These are phyloP conservation scores for Paedocypris sp. DNA, from an alignment of 2,113 vertebrate genomes.

Conservation along the genomic window DNA sequence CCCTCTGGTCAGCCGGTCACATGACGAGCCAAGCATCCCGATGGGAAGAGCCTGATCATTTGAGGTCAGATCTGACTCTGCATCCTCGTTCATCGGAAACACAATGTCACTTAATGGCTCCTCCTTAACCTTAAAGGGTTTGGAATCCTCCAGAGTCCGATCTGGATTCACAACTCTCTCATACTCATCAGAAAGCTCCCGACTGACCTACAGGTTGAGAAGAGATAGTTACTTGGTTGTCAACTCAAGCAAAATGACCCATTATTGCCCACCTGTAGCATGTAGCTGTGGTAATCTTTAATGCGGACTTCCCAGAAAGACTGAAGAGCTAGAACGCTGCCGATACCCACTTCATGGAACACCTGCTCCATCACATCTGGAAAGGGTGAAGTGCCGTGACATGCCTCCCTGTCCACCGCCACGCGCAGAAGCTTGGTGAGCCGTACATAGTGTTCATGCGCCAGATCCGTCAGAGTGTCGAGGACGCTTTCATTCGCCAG, in stretches of 20 bases:
- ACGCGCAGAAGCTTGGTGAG: conserved; percentile 81
- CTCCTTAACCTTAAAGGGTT: conserved; percentile 88
- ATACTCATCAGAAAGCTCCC: conserved; percentile 91
- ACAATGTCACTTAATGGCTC: conserved; percentile 84
- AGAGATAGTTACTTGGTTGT: not conserved
- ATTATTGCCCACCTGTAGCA: conserved; percentile 76
- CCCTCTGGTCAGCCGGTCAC: conserved; percentile 75
- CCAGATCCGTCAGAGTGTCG: conserved; percentile 87
- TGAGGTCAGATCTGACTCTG: conserved; percentile 78
- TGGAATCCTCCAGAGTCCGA: conserved; percentile 84
- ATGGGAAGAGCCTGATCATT: conserved; percentile 86
- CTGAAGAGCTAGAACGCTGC: conserved; percentile 86
- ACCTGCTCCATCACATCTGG: conserved; percentile 93
- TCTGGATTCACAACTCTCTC: conserved; percentile 92
- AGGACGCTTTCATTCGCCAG: conserved; percentile 85
- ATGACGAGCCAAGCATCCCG: conserved; percentile 76
- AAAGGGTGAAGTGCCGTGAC: conserved; percentile 80
- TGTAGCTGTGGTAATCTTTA: conserved; percentile 95
- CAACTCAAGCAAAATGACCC: not conserved
- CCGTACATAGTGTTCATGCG: conserved; percentile 87
- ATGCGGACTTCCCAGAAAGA: conserved; percentile 96
- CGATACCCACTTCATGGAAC: conserved; percentile 90
- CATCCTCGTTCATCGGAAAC: conserved; percentile 85
- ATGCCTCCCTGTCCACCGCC: conserved; percentile 83
- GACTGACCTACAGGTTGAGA: conserved; percentile 70